Evolutionary conservation across 2,113 vertebrate species (phyloP).

Genomic region (Meleagris gallopavo): DNA sequence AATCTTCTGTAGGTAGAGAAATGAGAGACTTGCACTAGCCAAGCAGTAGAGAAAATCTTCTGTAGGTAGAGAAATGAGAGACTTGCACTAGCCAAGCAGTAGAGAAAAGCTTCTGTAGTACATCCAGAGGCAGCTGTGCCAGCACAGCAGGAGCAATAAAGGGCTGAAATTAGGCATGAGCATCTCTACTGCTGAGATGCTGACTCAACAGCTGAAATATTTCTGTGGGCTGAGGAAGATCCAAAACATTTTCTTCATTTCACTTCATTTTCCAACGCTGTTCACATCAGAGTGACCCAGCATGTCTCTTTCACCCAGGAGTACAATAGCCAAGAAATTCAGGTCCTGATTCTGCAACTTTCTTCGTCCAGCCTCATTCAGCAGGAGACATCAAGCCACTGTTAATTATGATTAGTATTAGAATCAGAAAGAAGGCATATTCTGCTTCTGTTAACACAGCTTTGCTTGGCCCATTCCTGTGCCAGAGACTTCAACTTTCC

Average conservation of each 20-base stretch:
- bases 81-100: background rate
- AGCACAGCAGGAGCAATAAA: background rate
- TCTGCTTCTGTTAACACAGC: background rate
- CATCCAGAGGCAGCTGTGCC: background rate
- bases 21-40: too few relatives aligned
- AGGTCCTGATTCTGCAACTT: background rate
- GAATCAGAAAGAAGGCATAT: conserved; percentile 24
- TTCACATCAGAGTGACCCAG: conserved; percentile 42
- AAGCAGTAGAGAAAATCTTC: background rate
- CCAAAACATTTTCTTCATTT: conserved; percentile 38
- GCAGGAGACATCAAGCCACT: background rate
- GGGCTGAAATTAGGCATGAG: background rate
- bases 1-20: rapidly evolving
- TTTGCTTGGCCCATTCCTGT: background rate
- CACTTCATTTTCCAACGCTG: conserved; percentile 34
- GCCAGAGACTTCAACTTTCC: background rate
- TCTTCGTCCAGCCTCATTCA: conserved; percentile 1
- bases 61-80: background rate
- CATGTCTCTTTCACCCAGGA: conserved; percentile 16
- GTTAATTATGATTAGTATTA: background rate
- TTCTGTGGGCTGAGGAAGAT: conserved; percentile 28
- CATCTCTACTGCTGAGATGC: background rate
- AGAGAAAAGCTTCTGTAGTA: background rate
- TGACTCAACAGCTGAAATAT: conserved; percentile 24
- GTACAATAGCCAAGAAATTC: conserved; percentile 34